phyloP scores from a whole-genome alignment of 1,140 invertebrate species.

The Macrostomum lignano region DNA sequence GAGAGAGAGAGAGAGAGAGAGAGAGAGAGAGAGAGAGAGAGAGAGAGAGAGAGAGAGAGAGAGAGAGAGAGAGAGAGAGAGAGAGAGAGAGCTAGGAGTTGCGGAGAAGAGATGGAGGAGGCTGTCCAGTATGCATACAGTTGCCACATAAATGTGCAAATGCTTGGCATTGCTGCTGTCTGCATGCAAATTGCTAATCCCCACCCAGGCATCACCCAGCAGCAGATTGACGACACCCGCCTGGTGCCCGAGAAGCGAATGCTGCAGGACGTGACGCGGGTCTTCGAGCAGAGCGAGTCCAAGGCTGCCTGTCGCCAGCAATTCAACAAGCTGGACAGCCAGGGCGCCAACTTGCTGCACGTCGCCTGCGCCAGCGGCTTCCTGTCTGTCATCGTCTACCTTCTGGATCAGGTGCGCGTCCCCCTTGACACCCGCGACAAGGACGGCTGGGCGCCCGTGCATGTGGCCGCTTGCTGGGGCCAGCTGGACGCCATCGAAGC shows the following conservation, averaged over 20 bases:
- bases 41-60: no score
- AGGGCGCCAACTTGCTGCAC: slow-evolving; percentile 2
- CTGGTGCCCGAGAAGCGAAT: not conserved
- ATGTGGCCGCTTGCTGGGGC: not conserved
- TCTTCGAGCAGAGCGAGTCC: not conserved
- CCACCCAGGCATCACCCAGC: slow-evolving; percentile 27
- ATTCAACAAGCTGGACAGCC: not conserved
- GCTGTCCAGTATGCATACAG: no score
- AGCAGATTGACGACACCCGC: not conserved
- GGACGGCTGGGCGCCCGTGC: not conserved
- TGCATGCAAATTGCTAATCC: no score
- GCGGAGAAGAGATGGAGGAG: no score
- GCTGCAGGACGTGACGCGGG: not conserved
- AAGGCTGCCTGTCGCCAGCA: not conserved
- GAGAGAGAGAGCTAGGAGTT: no score
- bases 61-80: no score
- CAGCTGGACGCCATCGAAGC: slow-evolving; percentile 5
- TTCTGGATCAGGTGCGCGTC: slow-evolving; percentile 27
- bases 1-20: no score
- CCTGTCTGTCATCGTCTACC: not conserved
- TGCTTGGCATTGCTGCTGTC: slow-evolving; percentile 3
- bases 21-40: no score
- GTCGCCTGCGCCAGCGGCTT: slow-evolving; percentile 2
- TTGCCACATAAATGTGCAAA: no score
- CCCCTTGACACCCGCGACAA: not conserved